A percentile compares a stretch with the other conserved stretches of the same genome.
These are phyloP conservation scores for Acleris emargana DNA, from an alignment of 2,888 invertebrate genomes.

Conservation along the genomic window DNA sequence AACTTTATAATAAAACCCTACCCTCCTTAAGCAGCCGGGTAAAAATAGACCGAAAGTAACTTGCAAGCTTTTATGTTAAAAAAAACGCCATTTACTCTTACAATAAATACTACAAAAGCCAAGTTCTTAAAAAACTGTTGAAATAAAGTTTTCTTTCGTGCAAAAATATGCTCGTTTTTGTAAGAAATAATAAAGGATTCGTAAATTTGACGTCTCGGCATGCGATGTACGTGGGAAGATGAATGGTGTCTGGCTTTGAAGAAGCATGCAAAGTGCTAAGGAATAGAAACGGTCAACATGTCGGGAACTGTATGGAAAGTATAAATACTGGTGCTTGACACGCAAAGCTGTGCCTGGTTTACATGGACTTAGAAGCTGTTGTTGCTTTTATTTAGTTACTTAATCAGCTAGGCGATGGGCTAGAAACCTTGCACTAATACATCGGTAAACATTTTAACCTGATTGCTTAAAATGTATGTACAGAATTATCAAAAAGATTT, in stretches of 20 bases:
- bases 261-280: conserved; percentile 42
- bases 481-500: too few relatives aligned
- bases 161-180: conserved; percentile 74
- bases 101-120: not conserved
- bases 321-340: conserved; percentile 19
- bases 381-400: not conserved
- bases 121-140: conserved; percentile 44
- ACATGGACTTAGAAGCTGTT: not conserved
- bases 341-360: conserved; percentile 12
- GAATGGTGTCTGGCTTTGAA: conserved; percentile 63
- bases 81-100: not conserved
- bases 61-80: not conserved
- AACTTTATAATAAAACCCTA: too few relatives aligned
- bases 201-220: conserved; percentile 58
- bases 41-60: too few relatives aligned
- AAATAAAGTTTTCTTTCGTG: conserved; percentile 71
- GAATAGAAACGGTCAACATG: conserved; percentile 36
- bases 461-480: too few relatives aligned
- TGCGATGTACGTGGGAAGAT: conserved; percentile 50
- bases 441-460: too few relatives aligned
- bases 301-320: conserved; percentile 20
- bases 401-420: too few relatives aligned
- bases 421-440: too few relatives aligned
- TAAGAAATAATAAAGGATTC: conserved; percentile 76
- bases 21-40: too few relatives aligned